Base-by-base conservation (phyloP, 2,113 vertebrate species). In the Upupa epops region DNA sequence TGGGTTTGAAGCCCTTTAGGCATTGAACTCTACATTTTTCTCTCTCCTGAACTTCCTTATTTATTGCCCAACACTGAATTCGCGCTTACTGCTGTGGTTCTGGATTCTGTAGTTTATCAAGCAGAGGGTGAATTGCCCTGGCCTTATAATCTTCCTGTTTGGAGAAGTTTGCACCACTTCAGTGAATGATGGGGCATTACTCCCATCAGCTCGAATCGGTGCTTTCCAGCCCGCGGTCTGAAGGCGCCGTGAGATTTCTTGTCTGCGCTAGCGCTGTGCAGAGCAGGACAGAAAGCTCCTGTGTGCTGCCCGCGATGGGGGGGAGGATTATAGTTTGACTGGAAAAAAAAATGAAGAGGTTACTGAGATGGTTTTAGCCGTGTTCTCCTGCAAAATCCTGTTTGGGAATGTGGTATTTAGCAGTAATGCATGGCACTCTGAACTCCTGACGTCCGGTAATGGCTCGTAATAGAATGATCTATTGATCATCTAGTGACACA, bases 1-100 rank as follows among this genome's bases (percentile, higher is more conserved):
- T 70, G 20, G 79, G 11, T 92, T 81, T 37, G 72, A 84, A 92
- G 61, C 63, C n/a, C 90, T 89, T 58, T 49, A 65, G 90, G 88
- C 83, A 6, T 2, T 82, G 74, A 76, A 82, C 84, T 90, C 79
- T 59, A 26, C 29, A 42, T 42, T 93, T 82, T 87, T 46, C 71
- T 93, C 49, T 51, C 49, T 88, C 64, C 66, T 64, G 61, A 91
- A 66, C 89, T 73, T 82, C 66, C 31, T 59, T 73, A 60, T 75
- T 88, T 91, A 48, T 37, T 58, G 71, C 90, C 83, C 42, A 37
- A 5, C 17, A 8, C 63, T 2, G 11, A 65, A 58, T 31, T 61
- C n/a, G 8, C 73, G 60, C 52, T 36, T 46, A 3, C 0, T 93
- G 92, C 89, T 78, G 90, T 70, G 4, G 56, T 84, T 68, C 34